Evolutionary conservation across 2,888 invertebrate species (phyloP).

Genomic region (Cactoblastis cactorum): DNA sequence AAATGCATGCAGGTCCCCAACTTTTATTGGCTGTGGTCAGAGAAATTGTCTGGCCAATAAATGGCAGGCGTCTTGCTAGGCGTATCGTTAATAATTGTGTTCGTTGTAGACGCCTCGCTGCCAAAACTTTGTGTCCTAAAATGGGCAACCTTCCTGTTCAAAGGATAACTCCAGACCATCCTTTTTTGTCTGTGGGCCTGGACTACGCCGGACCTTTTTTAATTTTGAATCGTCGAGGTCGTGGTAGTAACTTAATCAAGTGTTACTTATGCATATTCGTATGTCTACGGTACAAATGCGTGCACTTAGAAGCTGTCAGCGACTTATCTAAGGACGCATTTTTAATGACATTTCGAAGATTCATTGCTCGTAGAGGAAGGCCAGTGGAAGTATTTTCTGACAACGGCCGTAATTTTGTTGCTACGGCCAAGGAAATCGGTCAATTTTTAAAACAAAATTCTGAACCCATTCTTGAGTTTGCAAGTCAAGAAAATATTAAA

Average conservation of each 20-base stretch:
- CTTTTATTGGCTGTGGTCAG: neutral
- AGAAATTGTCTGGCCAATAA: conserved; percentile 17
- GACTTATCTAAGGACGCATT: conserved; percentile 22
- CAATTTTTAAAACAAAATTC: conserved; percentile 17
- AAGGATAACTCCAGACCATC: neutral
- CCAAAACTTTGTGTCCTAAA: conserved; percentile 12
- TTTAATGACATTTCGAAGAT: conserved; percentile 21
- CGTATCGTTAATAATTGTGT: conserved; percentile 17
- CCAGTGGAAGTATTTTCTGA: conserved; percentile 19
- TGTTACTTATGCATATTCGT: conserved; percentile 27
- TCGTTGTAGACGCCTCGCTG: conserved; percentile 18
- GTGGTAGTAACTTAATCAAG: conserved; percentile 21
- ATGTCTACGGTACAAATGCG: conserved; percentile 21
- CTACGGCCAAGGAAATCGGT: conserved; percentile 17
- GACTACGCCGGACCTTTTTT: conserved; percentile 6
- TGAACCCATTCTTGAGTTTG: conserved; percentile 15
- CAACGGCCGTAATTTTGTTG: conserved; percentile 23
- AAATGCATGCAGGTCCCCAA: neutral
- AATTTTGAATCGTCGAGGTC: conserved; percentile 21
- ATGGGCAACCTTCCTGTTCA: neutral
- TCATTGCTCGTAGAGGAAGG: conserved; percentile 24
- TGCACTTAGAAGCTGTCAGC: conserved; percentile 23
- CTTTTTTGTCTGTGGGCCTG: neutral
- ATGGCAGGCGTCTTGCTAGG: conserved; percentile 18
- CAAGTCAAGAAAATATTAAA: conserved; percentile 18